phyloP scores from a whole-genome alignment of 2,797 vertebrate species.

The Catamblyrhynchus diadema region DNA sequence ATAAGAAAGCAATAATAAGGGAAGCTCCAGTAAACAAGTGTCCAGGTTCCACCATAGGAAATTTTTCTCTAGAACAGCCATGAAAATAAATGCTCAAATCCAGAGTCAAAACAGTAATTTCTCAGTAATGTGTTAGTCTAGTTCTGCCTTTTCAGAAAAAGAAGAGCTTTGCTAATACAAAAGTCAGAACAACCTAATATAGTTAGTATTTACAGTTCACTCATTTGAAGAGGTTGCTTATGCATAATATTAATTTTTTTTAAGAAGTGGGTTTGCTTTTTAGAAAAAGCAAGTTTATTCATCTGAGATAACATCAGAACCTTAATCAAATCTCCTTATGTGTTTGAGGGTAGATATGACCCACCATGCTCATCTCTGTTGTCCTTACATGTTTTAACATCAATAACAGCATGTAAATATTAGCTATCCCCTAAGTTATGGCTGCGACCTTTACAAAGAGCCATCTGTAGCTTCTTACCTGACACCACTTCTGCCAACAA shows the following conservation, averaged over 20 bases:
- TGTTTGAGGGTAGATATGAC: neutral
- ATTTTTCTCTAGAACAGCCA: neutral
- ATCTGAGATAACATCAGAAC: neutral
- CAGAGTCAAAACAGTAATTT: neutral
- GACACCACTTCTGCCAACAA: constrained; percentile 79
- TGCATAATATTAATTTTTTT: neutral
- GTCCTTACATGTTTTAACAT: neutral
- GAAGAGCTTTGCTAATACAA: neutral
- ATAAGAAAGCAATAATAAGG: neutral
- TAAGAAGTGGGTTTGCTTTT: neutral
- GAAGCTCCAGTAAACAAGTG: neutral
- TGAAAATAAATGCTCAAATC: neutral
- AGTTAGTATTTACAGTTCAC: neutral
- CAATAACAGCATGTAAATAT: neutral
- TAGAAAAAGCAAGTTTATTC: neutral
- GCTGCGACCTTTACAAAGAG: neutral
- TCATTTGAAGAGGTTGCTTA: neutral
- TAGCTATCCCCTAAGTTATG: fast-evolving
- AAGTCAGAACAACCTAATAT: neutral
- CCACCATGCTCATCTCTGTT: neutral
- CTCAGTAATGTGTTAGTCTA: neutral
- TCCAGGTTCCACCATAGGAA: neutral
- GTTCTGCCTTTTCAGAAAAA: neutral
- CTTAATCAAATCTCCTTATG: neutral
- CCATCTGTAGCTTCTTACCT: constrained; percentile 72